Base-by-base conservation (phyloP, 2,113 vertebrate species). In the Amblyornis subalaris region DNA sequence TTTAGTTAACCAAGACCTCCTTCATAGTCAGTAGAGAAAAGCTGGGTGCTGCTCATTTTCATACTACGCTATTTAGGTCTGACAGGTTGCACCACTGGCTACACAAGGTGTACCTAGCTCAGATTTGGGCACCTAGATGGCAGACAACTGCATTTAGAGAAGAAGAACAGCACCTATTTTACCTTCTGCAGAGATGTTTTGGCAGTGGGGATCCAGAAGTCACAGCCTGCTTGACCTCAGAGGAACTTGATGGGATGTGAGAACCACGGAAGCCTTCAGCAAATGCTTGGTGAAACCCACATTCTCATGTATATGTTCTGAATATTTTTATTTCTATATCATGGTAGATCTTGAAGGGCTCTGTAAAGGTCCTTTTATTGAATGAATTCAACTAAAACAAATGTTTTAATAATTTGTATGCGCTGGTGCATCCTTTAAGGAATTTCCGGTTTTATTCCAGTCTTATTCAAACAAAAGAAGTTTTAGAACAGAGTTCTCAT, bases 121-220 rank as follows among this genome's bases (percentile, higher is more conserved):
- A 66, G 25, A 4, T 65, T 33, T 54, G 60, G 38, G 38, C 29
- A 71, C 18, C 17, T 62, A 25, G 12, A 14, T 0, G 0, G 15
- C 47, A 61, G 33, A 29, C 22, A 47, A 45, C 15, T 50, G 25
- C 6, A 62, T 74, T 87, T 64, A 71, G 25, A 67, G 62, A 36
- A 36, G 42, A 83, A n/a, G 7, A 82, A 7, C 26, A 81, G 9
- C 19, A 71, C 5, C 6, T 38, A 13, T 91, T 91, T 77, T 67
- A 26, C 29, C 44, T 62, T 29, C 55, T 60, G 25, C 58, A 28
- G 74, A 80, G n/a, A 50, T 9, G 5, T 45, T 88, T 94, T 47
- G 31, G 8, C 17, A 40, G 6, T 25, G 40, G 7, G 19, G 3
- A 65, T 72, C 40, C 29, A 65, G 33, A 92, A 47, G 5, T 64